These are phyloP conservation scores for Tipula lateralis DNA, from an alignment of 2,888 invertebrate genomes.

Conservation along the genomic window DNA sequence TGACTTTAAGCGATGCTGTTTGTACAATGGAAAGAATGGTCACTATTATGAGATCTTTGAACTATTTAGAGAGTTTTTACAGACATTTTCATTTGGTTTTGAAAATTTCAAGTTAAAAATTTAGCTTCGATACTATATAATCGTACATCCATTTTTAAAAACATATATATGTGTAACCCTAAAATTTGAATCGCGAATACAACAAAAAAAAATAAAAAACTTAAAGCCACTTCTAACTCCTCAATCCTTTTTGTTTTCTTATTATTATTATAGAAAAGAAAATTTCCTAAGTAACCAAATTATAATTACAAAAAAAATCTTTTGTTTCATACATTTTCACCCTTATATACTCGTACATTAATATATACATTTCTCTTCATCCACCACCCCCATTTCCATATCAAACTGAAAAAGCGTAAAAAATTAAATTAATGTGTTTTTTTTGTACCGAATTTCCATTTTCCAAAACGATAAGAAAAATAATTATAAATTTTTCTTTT, in stretches of 20 bases:
- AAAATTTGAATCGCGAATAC: background rate
- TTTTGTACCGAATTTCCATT: background rate
- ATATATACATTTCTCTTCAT: background rate
- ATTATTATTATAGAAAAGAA: background rate
- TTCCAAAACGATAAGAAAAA: conserved; percentile 1
- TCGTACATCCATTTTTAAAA: background rate
- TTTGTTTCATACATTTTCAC: background rate
- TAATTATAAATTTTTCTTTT: conserved; percentile 9
- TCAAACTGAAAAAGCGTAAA: background rate
- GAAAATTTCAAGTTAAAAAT: too few relatives aligned
- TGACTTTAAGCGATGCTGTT: too few relatives aligned
- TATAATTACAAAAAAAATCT: background rate
- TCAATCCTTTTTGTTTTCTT: background rate
- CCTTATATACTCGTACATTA: background rate
- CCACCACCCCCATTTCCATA: background rate
- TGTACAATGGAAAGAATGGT: too few relatives aligned
- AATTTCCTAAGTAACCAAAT: conserved; percentile 19
- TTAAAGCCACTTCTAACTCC: background rate
- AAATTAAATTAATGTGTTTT: conserved; percentile 1
- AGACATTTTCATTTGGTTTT: too few relatives aligned
- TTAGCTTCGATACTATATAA: background rate
- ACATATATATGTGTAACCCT: background rate
- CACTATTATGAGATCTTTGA: too few relatives aligned
- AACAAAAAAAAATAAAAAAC: background rate
- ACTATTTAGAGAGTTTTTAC: too few relatives aligned